Percentiles rank a stretch among this genome's conserved stretches.
phyloP scores from a whole-genome alignment of 2,888 invertebrate species.

The Erannis defoliaria region DNA sequence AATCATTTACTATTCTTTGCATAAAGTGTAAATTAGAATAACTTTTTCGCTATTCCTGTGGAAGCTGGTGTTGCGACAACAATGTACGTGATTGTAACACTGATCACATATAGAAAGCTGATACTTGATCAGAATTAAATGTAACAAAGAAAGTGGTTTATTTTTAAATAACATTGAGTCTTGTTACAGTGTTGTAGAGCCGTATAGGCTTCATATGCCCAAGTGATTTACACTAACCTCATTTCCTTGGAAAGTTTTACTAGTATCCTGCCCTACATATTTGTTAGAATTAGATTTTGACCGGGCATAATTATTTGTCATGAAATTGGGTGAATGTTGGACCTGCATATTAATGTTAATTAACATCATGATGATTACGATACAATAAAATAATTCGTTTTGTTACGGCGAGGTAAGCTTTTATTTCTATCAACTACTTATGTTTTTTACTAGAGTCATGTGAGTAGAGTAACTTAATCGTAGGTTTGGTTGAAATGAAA shows the following conservation, averaged over 20 bases:
- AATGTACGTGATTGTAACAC: conserved; percentile 23
- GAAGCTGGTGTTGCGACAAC: conserved; percentile 5
- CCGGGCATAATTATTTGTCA: not conserved
- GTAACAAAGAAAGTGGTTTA: conserved; percentile 43
- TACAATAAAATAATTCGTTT: too few relatives aligned
- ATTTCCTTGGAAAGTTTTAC: conserved; percentile 38
- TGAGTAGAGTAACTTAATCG: not conserved
- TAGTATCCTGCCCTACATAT: conserved; percentile 37
- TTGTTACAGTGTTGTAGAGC: conserved; percentile 32
- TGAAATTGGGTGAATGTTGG: too few relatives aligned
- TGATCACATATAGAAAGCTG: conserved; percentile 34
- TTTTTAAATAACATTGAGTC: conserved; percentile 15
- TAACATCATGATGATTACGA: too few relatives aligned
- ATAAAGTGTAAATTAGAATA: conserved; percentile 21
- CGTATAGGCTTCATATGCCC: not conserved
- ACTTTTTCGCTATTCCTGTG: conserved; percentile 23
- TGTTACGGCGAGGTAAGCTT: too few relatives aligned
- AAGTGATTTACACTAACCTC: conserved; percentile 35
- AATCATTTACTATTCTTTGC: not conserved
- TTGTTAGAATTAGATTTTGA: not conserved
- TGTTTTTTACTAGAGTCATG: not conserved
- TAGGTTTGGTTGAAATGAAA: too few relatives aligned
- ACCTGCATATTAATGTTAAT: not conserved
- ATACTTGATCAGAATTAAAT: conserved; percentile 44
- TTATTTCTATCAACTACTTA: too few relatives aligned